These are phyloP conservation scores for Balaeniceps rex DNA, from an alignment of 2,113 vertebrate species.

Conservation along the genomic window DNA sequence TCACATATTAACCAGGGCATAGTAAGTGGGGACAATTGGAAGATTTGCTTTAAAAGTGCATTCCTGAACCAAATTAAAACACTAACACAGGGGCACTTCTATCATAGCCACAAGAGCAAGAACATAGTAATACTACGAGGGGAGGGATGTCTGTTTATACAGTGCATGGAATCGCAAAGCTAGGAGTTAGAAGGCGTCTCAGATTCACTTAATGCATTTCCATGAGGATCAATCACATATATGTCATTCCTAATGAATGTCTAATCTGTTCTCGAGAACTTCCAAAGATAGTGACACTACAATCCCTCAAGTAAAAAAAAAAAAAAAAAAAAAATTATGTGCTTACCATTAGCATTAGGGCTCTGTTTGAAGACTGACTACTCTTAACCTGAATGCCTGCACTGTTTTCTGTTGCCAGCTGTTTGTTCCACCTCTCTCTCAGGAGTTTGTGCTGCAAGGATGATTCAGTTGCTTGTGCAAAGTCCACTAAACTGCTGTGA, in stretches of 20 bases:
- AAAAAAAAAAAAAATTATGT: background rate
- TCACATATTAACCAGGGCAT: background rate
- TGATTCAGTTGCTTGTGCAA: background rate
- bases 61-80: background rate
- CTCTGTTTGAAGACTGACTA: background rate
- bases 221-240: background rate
- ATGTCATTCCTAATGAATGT: background rate
- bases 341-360: background rate
- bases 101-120: background rate
- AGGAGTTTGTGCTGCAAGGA: background rate
- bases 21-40: background rate
- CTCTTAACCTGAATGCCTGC: background rate
- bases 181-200: background rate
- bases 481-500: background rate
- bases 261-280: background rate
- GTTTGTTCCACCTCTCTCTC: background rate
- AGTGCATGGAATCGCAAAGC: background rate
- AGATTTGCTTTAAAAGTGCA: background rate
- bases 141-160: background rate
- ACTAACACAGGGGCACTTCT: background rate
- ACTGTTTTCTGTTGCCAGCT: background rate
- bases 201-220: background rate
- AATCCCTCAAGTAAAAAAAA: background rate
- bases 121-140: background rate
- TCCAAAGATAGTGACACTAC: background rate